Evolutionary conservation across 2,888 invertebrate genomes (phyloP), one percentile per base, ranked within the genome.

Genomic region (Terebella lapidaria): DNA sequence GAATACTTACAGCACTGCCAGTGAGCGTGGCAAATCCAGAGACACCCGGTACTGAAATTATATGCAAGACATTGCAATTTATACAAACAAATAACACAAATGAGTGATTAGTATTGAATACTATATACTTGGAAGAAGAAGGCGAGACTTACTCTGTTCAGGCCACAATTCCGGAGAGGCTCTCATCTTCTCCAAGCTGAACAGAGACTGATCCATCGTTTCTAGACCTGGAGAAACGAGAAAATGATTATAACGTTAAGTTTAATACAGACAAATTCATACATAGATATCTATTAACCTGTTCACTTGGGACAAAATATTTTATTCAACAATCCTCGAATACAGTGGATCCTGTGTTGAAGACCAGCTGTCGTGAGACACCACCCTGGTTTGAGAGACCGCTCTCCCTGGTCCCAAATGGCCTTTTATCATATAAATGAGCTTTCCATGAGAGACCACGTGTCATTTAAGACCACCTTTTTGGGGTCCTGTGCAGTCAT

Each of bases 91-190:
- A 35, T n/a, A 35, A 10, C 10, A 10, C n/a, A 35, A 35, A 15
- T 35, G 42, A 15, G n/a, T 15, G n/a, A 35, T 35, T 35, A 35
- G 10, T 35, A 35, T 15, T 35, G n/a, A 10, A 35, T 10, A 35
- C 42, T 15, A n/a, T 15, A 15, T n/a, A 35, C 10, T 15, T 15
- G 10, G n/a, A 10, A 15, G n/a, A 35, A 15, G 42, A n/a, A 35
- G 10, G n/a, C n/a, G 42, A 15, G 22, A 22, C 49, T 49, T 49
- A 93, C 94, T 90, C 84, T 91, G 90, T 81, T 94, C 94, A 26
- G 94, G 94, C 95, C 95, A 96, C 73, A 95, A 82, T 78, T 95
- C 94, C 30, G 95, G 95, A 1, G 95, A 95, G n/a, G 91, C 87
- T 71, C 95, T 86, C 71, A 96, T 83, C 78, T 91, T 92, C 83